Evolutionary conservation across 2,797 vertebrate genomes (phyloP).

Genomic region (Nyctalus aviator): DNA sequence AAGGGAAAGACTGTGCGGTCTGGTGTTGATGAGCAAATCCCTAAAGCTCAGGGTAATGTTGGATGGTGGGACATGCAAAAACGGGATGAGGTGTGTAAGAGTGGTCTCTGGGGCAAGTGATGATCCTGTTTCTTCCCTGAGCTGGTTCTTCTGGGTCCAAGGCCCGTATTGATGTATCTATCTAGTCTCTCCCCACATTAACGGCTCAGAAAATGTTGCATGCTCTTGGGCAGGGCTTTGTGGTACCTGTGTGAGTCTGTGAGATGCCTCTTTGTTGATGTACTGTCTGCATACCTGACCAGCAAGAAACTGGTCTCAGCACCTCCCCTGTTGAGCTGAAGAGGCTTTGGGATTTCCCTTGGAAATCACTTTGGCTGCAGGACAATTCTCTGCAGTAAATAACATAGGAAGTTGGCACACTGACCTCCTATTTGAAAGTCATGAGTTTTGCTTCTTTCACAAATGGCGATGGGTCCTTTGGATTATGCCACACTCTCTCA

Average conservation of each 20-base stretch:
- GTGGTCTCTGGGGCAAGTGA: background rate
- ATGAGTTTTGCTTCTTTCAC: background rate
- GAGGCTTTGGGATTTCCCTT: conserved; percentile 30
- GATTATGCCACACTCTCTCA: background rate
- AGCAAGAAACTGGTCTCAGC: background rate
- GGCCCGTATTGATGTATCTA: background rate
- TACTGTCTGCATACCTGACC: background rate
- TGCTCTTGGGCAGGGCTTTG: background rate
- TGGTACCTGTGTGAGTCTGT: background rate
- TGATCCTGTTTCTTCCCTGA: accelerated
- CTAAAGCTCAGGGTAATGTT: background rate
- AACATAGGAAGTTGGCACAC: conserved; percentile 21
- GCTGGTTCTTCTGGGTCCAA: background rate
- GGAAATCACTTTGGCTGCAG: conserved; percentile 40
- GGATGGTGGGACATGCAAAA: background rate
- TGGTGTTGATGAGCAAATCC: background rate
- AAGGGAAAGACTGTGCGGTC: no score
- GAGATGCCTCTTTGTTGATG: background rate
- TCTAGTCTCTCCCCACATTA: background rate
- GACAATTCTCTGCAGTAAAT: conserved; percentile 21
- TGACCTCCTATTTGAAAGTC: conserved; percentile 50
- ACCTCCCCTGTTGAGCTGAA: background rate
- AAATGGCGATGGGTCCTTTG: background rate
- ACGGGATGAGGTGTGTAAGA: background rate
- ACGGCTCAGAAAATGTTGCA: background rate